A percentile compares a stretch with the other conserved stretches of the same genome.
Evolutionary conservation across 2,113 vertebrate genomes (phyloP).

Genomic region (Rana temporaria): DNA sequence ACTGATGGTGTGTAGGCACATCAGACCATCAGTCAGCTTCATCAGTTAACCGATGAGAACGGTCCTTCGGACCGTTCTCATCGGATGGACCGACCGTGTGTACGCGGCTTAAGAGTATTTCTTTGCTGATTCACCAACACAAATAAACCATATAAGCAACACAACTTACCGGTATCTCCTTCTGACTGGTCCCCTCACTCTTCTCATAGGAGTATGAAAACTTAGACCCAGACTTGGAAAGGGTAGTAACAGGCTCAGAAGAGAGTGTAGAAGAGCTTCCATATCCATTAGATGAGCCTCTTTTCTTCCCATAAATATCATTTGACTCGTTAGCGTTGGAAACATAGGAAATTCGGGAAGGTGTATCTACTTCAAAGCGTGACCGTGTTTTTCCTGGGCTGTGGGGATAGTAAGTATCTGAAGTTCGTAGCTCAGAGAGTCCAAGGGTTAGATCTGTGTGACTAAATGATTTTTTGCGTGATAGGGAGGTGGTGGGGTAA

Average conservation of each 20-base stretch:
- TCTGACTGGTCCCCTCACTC: constrained; percentile 21
- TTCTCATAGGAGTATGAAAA: constrained; percentile 25
- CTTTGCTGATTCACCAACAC: not conserved
- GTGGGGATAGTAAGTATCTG: constrained; percentile 30
- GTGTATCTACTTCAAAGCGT: constrained; percentile 4
- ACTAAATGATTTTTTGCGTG: constrained; percentile 46
- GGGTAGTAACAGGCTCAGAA: constrained; percentile 9
- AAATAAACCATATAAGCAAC: not conserved
- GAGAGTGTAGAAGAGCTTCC: not conserved
- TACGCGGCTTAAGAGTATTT: no score
- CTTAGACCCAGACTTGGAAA: constrained; percentile 17
- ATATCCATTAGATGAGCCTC: constrained; percentile 12
- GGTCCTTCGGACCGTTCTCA: no score
- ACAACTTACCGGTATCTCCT: constrained; percentile 9
- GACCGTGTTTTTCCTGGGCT: constrained; percentile 29
- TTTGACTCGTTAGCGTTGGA: constrained; percentile 3
- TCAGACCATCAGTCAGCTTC: no score
- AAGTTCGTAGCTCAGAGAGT: constrained; percentile 41
- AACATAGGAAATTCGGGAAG: not conserved
- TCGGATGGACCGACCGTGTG: no score
- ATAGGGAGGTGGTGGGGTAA: constrained; percentile 31
- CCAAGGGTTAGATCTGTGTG: constrained; percentile 46
- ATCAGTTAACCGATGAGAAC: no score
- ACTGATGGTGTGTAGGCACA: no score
- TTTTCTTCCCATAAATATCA: constrained; percentile 38